phyloP scores from a whole-genome alignment of 2,113 vertebrate species.

The Uria lomvia region DNA sequence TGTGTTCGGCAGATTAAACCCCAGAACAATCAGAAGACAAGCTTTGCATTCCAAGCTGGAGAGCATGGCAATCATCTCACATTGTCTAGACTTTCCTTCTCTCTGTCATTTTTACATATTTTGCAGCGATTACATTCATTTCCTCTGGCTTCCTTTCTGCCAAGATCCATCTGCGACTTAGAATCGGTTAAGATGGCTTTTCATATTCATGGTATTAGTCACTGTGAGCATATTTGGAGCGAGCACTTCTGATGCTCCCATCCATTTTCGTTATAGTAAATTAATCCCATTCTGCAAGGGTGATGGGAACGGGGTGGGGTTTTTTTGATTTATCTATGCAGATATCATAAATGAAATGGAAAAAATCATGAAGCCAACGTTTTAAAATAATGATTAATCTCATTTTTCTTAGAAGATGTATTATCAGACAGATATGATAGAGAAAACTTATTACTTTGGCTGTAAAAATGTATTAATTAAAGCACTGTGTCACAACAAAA shows the following conservation, averaged over 20 bases:
- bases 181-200: not conserved
- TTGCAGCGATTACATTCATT: constrained; percentile 37
- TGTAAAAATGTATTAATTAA: constrained; percentile 31
- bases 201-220: constrained; percentile 38
- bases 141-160: constrained; percentile 41
- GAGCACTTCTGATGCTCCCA: not conserved
- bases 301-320: not conserved
- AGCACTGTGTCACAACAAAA: not conserved
- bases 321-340: not conserved
- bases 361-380: not conserved
- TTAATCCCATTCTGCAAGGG: not conserved
- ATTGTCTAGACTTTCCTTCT: constrained; percentile 52
- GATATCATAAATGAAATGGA: not conserved
- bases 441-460: constrained; percentile 1
- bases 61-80: constrained; percentile 37
- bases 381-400: constrained; percentile 19
- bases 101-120: constrained; percentile 37
- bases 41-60: constrained; percentile 12
- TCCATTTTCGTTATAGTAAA: constrained; percentile 9
- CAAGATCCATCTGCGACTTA: constrained; percentile 44
- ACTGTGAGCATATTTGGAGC: not conserved
- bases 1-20: not conserved
- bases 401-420: not conserved
- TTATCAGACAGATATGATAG: not conserved
- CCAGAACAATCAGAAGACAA: not conserved